Evolutionary conservation across 2,797 vertebrate genomes (phyloP), one percentile per base, ranked within the genome.

Genomic region (Acanthopagrus latus): DNA sequence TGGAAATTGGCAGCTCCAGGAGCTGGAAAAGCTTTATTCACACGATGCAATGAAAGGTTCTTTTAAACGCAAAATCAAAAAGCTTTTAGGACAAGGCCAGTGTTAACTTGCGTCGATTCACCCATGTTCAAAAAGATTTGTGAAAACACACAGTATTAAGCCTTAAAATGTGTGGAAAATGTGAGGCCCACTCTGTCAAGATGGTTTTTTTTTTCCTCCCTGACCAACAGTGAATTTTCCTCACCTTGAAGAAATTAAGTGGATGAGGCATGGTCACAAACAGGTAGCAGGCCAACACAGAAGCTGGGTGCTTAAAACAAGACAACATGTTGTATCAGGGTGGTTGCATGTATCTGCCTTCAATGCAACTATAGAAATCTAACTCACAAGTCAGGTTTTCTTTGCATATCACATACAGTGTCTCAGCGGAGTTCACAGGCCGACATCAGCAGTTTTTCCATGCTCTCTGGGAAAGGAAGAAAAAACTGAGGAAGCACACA

Each of bases 191-290:
- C 13, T 69, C 41, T 64, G 56, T n/a, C 64, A 76, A 55, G 50
- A 64, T 60, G 29, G 4, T 7, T 33, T 55, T 6, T 70, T 50
- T 57, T 76, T 81, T 50, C 16, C 41, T 73, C 21, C 14, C 16
- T 55, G 21, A 59, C 9, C 55, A 25, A 46, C 3, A 43, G 33
- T 62, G 8, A 2, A 65, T 62, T 62, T 78, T 65, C 18, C 20
- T 38, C 52, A 67, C 17, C 41, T 71, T 55, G 18, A 75, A 71
- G 63, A 60, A 65, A 59, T 64, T 27, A 68, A 68, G 56, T 71
- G 14, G 63, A 81, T 16, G 21, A 71, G 46, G 10, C 60, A 52
- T 48, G 25, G 18, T 16, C 50, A 63, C 67, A 65, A 63, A 76
- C 64, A 41, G 48, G 38, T 47, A 44, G 23, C 38, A 54, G 29